These are phyloP conservation scores for Eugnorisma glareosa DNA, from an alignment of 2,888 invertebrate genomes.

Conservation along the genomic window DNA sequence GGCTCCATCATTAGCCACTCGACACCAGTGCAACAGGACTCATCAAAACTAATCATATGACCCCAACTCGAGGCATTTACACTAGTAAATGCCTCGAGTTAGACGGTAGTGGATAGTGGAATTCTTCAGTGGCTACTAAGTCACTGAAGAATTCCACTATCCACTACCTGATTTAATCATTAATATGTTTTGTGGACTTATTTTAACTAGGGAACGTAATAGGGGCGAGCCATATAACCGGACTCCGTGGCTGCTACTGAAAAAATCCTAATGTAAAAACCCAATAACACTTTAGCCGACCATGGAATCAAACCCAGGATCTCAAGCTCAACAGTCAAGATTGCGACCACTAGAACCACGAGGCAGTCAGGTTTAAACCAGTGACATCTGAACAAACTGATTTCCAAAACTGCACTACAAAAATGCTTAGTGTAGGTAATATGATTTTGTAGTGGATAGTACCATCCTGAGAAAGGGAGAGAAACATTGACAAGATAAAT, in stretches of 20 bases:
- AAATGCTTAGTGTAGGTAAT: conserved; percentile 19
- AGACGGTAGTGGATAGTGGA: too few species aligned
- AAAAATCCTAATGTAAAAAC: not conserved
- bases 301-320: not conserved
- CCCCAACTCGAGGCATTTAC: too few species aligned
- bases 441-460: conserved; percentile 34
- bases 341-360: not conserved
- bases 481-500: conserved; percentile 59
- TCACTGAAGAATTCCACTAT: too few species aligned
- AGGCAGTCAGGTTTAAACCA: not conserved
- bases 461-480: conserved; percentile 53
- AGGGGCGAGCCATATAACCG: too few species aligned
- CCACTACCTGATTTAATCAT: too few species aligned
- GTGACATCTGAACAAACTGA: not conserved
- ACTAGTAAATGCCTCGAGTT: too few species aligned
- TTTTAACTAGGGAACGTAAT: too few species aligned
- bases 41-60: too few species aligned
- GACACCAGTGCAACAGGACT: too few species aligned
- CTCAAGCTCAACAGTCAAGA: not conserved
- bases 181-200: too few species aligned
- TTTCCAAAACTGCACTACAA: not conserved
- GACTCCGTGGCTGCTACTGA: not conserved
- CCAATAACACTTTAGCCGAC: not conserved
- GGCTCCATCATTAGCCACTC: too few species aligned
- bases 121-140: too few species aligned